These are phyloP conservation scores for Sternotherus odoratus DNA, from an alignment of 2,797 vertebrate genomes.

Conservation along the genomic window DNA sequence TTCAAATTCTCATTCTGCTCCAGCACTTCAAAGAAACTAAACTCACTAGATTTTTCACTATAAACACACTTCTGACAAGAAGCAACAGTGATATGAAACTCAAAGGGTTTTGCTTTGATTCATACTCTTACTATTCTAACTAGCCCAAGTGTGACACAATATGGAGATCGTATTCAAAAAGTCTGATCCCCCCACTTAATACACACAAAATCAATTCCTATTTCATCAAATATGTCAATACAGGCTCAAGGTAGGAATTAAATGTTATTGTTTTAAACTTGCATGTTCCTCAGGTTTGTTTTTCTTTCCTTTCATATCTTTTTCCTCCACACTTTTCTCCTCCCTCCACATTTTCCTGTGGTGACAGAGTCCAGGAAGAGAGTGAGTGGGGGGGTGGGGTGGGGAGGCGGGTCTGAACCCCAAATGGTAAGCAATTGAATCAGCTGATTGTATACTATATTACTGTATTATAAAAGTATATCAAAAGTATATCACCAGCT, in stretches of 20 bases:
- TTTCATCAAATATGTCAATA: background rate
- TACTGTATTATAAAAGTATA: background rate
- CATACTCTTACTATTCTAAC: background rate
- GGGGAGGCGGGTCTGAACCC: too few species aligned
- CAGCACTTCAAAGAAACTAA: background rate
- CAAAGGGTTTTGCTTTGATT: background rate
- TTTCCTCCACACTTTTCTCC: background rate
- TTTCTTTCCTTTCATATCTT: background rate
- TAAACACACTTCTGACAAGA: background rate
- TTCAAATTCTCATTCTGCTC: background rate
- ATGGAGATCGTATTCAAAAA: background rate
- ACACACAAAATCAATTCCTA: background rate
- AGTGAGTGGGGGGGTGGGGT: background rate
- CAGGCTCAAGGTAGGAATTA: background rate
- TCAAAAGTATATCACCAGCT: background rate
- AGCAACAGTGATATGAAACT: background rate
- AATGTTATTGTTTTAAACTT: background rate
- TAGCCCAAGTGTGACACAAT: background rate
- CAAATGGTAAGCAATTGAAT: background rate
- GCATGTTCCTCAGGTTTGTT: background rate
- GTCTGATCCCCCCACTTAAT: background rate
- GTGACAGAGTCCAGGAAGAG: background rate
- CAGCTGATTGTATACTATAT: background rate
- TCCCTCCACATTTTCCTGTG: background rate
- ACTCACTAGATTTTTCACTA: background rate